Conservation (phyloP, 2,113 vertebrate species). For the Hypocryptadius cinnamomeus region DNA sequence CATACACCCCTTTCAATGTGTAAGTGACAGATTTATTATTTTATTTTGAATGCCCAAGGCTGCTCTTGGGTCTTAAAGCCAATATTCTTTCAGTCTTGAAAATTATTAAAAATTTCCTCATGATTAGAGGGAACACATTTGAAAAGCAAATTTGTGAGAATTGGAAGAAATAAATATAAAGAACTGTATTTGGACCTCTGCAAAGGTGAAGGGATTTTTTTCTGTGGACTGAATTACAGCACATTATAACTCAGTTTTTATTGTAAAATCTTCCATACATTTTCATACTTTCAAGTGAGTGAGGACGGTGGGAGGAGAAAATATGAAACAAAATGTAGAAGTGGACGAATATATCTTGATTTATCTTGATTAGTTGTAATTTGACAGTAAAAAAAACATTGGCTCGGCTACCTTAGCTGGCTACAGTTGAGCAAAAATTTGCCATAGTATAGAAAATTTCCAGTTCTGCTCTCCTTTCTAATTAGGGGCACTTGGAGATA, state of each 20-base stretch:
- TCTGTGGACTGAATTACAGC: not conserved
- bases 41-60: not conserved
- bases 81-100: not conserved
- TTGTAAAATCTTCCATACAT: not conserved
- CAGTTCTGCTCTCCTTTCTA: not conserved
- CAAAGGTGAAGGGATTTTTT: not conserved
- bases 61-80: not conserved
- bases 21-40: not conserved
- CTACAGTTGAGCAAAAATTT: not conserved
- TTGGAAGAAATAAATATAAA: not conserved
- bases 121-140: not conserved
- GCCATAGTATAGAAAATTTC: not conserved
- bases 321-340: not conserved
- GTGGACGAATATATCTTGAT: not conserved
- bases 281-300: not conserved
- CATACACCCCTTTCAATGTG: accelerated
- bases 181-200: not conserved
- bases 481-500: not conserved
- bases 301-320: not conserved
- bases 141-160: not conserved
- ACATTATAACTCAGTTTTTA: not conserved
- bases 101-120: not conserved
- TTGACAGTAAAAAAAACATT: not conserved
- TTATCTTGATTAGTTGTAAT: not conserved
- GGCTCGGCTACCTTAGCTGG: not conserved